These are phyloP conservation scores for Oscheius sp. DNA, from an alignment of 2,888 invertebrate species.

Conservation along the genomic window DNA sequence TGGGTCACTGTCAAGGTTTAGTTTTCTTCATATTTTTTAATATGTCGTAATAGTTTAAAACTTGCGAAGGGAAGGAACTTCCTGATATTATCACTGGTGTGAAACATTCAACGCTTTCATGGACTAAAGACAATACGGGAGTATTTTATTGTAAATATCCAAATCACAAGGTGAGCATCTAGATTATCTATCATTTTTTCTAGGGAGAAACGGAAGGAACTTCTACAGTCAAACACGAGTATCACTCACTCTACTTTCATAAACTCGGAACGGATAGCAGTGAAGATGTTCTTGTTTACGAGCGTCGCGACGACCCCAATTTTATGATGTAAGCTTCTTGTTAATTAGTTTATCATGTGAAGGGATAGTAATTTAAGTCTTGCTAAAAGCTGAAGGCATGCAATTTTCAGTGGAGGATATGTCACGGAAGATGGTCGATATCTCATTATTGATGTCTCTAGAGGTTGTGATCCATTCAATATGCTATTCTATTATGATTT, in stretches of 20 bases:
- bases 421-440: constrained; percentile 92
- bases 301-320: constrained; percentile 74
- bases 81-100: constrained; percentile 90
- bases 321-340: constrained; percentile 41
- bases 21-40: not conserved
- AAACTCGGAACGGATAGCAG: constrained; percentile 85
- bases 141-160: constrained; percentile 82
- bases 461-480: constrained; percentile 89
- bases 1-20: constrained; percentile 40
- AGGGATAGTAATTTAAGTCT: not conserved
- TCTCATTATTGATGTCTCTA: constrained; percentile 85
- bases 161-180: constrained; percentile 41
- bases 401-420: constrained; percentile 82
- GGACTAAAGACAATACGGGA: constrained; percentile 94
- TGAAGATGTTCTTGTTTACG: constrained; percentile 87
- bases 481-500: constrained; percentile 79
- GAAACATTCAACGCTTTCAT: constrained; percentile 89
- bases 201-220: constrained; percentile 83
- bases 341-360: not conserved
- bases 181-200: not conserved
- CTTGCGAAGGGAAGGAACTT: constrained; percentile 82
- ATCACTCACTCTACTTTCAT: constrained; percentile 95
- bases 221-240: constrained; percentile 86
- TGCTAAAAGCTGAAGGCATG: not conserved
- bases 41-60: constrained; percentile 63